Evolutionary conservation across 2,113 vertebrate species (phyloP), one percentile per base, ranked within the genome.

Genomic region (Carassius gibelio): DNA sequence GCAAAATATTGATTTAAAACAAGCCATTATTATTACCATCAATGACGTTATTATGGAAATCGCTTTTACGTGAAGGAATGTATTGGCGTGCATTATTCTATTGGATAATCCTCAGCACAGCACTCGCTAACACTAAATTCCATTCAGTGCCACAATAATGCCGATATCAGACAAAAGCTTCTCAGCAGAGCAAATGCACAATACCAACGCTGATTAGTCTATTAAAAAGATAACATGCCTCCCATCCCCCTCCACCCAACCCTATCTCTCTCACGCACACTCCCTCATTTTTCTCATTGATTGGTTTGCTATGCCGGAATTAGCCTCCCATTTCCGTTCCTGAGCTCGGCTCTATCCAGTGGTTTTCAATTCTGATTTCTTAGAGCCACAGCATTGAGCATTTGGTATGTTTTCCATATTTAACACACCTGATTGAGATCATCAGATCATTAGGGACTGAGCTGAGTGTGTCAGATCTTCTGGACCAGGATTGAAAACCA

Each of bases 31-130:
- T 38, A 83, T 83, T 59, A 57, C 26, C 45, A 3, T 57, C 66
- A 83, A 83, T 83, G 48, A 91, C 90, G 91, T 93, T 92, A 23
- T 83, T 45, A 66, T 85, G 57, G 66, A 85, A 50, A 85, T 48
- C 15, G 23, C 8, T 10, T 68, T 30, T 36, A 36, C 15, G 26
- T 82, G 26, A 71, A 71, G 13, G 34, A 86, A 55, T 64, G 69
- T 85, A 81, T 86, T 82, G 55, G 68, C 68, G 42, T 75, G 30
- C 21, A 42, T 83, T 83, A 52, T 83, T 72, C 81, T n/a, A 36
- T 30, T 79, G 64, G 69, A 59, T 80, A 83, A 83, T 83, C 81
- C 48, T 59, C 81, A 57, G 68, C 30, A 55, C 48, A 55, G 45
- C 68, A 23, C 21, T 55, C 34, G 30, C 21, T 72, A 74, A 83